These are phyloP conservation scores for Trachelus stipa DNA, from an alignment of 2,888 invertebrate genomes.

Conservation along the genomic window DNA sequence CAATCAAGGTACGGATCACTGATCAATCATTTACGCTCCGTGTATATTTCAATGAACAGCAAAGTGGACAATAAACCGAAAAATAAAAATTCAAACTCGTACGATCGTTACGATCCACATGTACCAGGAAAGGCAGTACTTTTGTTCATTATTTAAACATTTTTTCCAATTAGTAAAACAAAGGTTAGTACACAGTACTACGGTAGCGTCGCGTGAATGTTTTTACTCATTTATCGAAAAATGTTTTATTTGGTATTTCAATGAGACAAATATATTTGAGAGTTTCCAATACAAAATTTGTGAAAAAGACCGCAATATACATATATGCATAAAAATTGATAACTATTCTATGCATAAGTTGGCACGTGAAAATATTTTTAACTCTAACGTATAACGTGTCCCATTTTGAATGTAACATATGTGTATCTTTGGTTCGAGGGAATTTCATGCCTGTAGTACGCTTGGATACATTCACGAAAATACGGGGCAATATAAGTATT, in stretches of 20 bases:
- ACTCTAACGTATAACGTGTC: not conserved
- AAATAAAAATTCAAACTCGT: not conserved
- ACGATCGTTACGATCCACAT: not conserved
- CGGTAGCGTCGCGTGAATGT: not conserved
- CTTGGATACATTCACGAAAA: not conserved
- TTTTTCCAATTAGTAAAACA: no score
- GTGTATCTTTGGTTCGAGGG: not conserved
- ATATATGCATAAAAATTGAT: not conserved
- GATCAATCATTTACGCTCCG: not conserved
- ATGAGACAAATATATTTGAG: not conserved
- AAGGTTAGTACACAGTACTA: not conserved
- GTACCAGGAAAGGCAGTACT: not conserved
- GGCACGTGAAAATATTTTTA: not conserved
- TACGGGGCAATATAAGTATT: not conserved
- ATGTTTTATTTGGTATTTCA: not conserved
- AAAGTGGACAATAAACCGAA: no score
- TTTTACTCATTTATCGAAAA: not conserved
- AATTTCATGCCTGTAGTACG: not conserved
- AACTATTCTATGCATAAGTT: not conserved
- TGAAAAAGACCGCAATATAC: not conserved
- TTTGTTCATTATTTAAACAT: not conserved
- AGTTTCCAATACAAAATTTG: not conserved
- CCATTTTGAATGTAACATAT: not conserved
- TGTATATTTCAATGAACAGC: no score
- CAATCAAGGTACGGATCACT: not conserved